phyloP scores from a whole-genome alignment of 2,797 vertebrate species.

The Macropus fuliginosus region DNA sequence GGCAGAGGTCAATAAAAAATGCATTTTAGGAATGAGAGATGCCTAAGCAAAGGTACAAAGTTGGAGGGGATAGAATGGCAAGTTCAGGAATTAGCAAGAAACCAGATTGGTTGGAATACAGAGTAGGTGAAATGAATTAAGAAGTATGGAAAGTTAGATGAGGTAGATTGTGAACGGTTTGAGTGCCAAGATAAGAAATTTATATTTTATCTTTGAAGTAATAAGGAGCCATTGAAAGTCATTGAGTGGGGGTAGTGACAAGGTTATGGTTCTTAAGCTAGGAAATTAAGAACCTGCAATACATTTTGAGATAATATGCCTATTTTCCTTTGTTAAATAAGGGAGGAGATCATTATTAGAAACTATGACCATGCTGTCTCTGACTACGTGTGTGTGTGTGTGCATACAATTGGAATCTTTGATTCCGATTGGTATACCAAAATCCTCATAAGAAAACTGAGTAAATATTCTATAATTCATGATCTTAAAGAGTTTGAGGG shows the following conservation, averaged over 20 bases:
- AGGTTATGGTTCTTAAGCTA: background rate
- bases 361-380: background rate
- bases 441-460: background rate
- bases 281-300: background rate
- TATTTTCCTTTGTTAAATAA: background rate
- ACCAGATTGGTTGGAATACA: background rate
- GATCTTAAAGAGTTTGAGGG: background rate
- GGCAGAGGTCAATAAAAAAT: background rate
- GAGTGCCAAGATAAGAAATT: background rate
- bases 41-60: background rate
- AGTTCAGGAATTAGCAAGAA: background rate
- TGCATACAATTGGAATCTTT: background rate
- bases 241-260: background rate
- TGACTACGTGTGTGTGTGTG: background rate
- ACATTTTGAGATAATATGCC: background rate
- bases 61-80: background rate
- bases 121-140: background rate
- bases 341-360: background rate
- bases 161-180: background rate
- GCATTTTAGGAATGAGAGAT: background rate
- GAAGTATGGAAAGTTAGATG: background rate
- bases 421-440: background rate
- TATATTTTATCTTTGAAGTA: background rate
- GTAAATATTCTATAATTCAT: background rate
- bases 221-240: background rate